phyloP scores from a whole-genome alignment of 64 coral and sea anemone species.

The Stichodactyla helianthus region DNA sequence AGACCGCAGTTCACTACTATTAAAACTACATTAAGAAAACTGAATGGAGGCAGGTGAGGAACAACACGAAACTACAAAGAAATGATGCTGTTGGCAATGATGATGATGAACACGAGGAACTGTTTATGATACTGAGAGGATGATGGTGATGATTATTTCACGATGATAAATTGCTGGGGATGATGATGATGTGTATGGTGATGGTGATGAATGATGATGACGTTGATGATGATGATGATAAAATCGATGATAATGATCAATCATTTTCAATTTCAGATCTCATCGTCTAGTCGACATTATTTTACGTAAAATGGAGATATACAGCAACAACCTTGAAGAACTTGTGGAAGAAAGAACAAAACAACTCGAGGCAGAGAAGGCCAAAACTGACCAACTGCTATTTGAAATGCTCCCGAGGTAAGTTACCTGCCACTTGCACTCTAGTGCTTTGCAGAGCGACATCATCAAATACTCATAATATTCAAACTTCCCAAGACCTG shows the following conservation, averaged over 20 bases:
- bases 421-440: background rate
- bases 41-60: conserved; percentile 59
- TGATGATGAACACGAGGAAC: background rate
- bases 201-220: background rate
- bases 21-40: conserved; percentile 45
- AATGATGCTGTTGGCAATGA: background rate
- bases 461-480: background rate
- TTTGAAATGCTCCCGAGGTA: conserved; percentile 76
- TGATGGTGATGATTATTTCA: background rate
- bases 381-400: conserved; percentile 51
- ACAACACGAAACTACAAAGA: too few species aligned
- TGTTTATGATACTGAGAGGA: background rate
- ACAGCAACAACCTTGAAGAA: conserved; percentile 61
- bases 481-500: conserved; percentile 29
- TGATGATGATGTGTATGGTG: background rate
- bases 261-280: conserved; percentile 18
- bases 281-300: conserved; percentile 54
- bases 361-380: conserved; percentile 62
- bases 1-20: conserved; percentile 52
- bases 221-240: background rate
- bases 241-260: background rate
- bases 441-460: too few species aligned
- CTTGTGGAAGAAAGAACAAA: conserved; percentile 58
- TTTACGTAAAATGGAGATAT: conserved; percentile 70
- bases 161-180: background rate